Percentiles rank a stretch among this genome's conserved stretches.
Conservation (phyloP, 2,888 invertebrate species). For the Aleiodes alternator region DNA sequence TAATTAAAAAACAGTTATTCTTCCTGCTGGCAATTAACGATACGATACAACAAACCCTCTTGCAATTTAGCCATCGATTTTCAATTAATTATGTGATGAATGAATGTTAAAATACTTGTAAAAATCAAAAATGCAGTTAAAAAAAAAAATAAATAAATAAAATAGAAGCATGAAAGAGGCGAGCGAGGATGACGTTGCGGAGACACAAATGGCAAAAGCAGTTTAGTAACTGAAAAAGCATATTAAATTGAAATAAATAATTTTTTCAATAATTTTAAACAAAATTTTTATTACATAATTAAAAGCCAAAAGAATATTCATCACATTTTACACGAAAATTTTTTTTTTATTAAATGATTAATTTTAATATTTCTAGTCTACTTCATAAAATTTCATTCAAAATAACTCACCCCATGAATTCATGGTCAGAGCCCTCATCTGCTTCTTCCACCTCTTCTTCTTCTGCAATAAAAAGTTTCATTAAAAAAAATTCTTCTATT, state of each 20-base stretch:
- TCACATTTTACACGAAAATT: neutral
- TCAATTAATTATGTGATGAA: conserved; percentile 27
- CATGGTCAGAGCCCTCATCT: conserved; percentile 73
- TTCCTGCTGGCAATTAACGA: conserved; percentile 17
- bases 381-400: conserved; percentile 4
- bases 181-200: conserved; percentile 54
- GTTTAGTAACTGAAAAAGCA: conserved; percentile 59
- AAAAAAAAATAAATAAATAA: conserved; percentile 46
- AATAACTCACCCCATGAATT: conserved; percentile 70
- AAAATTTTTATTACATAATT: neutral
- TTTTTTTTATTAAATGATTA: neutral
- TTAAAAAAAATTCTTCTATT: conserved; percentile 1
- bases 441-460: conserved; percentile 73
- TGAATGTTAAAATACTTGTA: conserved; percentile 25
- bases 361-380: neutral
- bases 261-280: conserved; percentile 9
- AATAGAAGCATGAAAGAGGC: conserved; percentile 49
- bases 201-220: conserved; percentile 50
- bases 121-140: conserved; percentile 32
- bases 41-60: conserved; percentile 40
- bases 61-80: conserved; percentile 49
- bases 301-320: neutral
- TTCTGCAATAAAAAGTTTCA: conserved; percentile 60
- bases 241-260: conserved; percentile 48
- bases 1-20: conserved; percentile 27